phyloP scores from a whole-genome alignment of 2,797 vertebrate genomes.

The Hozukius guyotensis region DNA sequence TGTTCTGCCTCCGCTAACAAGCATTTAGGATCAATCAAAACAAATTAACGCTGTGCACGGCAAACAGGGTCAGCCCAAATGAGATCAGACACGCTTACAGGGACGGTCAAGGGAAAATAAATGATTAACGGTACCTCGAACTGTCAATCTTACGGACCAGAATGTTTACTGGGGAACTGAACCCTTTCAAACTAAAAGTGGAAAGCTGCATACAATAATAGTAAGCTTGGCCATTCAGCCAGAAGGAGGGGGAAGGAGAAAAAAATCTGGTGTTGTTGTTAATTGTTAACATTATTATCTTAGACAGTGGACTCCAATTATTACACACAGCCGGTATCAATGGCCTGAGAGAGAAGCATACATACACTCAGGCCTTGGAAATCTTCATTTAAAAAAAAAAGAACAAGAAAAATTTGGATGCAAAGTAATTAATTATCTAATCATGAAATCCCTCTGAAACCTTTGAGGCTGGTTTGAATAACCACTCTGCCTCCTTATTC shows the following conservation, averaged over 20 bases:
- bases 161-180: conserved; percentile 30
- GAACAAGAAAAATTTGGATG: background rate
- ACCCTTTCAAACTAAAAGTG: conserved; percentile 16
- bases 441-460: conserved; percentile 47
- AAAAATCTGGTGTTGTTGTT: background rate
- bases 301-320: conserved; percentile 7
- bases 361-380: background rate
- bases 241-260: background rate
- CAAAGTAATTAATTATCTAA: conserved; percentile 48
- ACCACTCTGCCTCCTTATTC: conserved; percentile 4
- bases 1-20: conserved; percentile 51
- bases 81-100: conserved; percentile 65
- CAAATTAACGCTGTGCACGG: conserved; percentile 60
- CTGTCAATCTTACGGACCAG: conserved; percentile 62
- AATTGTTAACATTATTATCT: conserved; percentile 13
- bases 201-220: background rate
- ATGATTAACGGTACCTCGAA: conserved; percentile 52
- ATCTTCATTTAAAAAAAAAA: conserved; percentile 11
- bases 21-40: conserved; percentile 78
- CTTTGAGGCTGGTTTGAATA: conserved; percentile 29
- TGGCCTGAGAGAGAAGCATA: background rate
- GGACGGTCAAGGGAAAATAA: conserved; percentile 55
- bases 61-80: conserved; percentile 69
- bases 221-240: background rate
- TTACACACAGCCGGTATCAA: background rate